phyloP scores from a whole-genome alignment of 1,140 invertebrate genomes.

The Zeugodacus cucurbitae region DNA sequence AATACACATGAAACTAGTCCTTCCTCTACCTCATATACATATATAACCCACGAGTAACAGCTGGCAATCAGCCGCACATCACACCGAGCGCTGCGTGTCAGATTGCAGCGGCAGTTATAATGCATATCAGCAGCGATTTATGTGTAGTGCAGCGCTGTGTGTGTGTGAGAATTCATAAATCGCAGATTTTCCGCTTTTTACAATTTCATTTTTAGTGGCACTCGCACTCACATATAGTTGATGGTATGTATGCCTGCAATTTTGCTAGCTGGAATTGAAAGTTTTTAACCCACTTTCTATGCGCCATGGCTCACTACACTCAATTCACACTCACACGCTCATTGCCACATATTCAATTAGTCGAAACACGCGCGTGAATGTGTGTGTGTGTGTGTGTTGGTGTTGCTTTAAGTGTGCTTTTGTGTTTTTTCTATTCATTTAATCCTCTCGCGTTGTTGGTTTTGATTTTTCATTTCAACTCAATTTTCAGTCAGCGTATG shows the following conservation, averaged over 20 bases:
- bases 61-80: not conserved
- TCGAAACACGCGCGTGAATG: no score
- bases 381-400: not conserved
- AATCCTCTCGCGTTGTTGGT: not conserved
- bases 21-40: not conserved
- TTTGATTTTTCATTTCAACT: not conserved
- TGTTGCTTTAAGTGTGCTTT: not conserved
- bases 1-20: not conserved
- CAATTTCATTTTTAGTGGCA: not conserved
- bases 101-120: not conserved
- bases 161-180: conserved; percentile 4
- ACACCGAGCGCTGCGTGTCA: not conserved
- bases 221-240: not conserved
- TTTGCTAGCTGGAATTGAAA: not conserved
- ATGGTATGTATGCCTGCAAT: not conserved
- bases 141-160: not conserved
- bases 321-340: not conserved
- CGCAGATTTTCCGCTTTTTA: not conserved
- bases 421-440: not conserved
- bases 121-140: not conserved
- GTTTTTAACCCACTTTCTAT: conserved; percentile 29
- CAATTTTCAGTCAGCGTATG: not conserved
- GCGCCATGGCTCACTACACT: not conserved
- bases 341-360: conserved; percentile 1
- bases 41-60: not conserved